These are phyloP conservation scores for Dione vanillae DNA, from an alignment of 2,888 invertebrate genomes.

Conservation along the genomic window DNA sequence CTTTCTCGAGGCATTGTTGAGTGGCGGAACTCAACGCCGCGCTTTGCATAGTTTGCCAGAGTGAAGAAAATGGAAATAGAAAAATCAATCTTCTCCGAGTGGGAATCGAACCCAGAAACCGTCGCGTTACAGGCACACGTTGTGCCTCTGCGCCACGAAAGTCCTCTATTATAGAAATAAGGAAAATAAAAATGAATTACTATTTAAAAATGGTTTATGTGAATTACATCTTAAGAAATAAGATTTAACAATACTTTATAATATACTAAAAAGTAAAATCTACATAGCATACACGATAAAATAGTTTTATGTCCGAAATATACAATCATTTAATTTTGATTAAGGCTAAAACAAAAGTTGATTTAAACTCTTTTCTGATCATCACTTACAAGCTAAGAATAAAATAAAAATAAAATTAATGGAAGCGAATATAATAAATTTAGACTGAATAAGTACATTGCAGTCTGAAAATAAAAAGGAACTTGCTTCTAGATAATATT, in stretches of 20 bases:
- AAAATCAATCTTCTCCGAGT: no score
- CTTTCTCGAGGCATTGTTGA: no score
- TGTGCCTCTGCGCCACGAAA: no score
- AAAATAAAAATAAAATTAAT: slow-evolving; percentile 64
- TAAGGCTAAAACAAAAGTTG: slow-evolving; percentile 69
- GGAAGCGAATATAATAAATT: slow-evolving; percentile 69
- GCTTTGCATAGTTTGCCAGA: no score
- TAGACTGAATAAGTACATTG: slow-evolving; percentile 49
- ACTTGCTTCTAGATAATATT: slow-evolving; percentile 53
- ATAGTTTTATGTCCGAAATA: slow-evolving; percentile 75
- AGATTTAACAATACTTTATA: slow-evolving; percentile 56
- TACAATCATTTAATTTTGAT: slow-evolving; percentile 78
- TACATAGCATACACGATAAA: slow-evolving; percentile 74
- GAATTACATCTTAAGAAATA: background rate
- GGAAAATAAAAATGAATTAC: slow-evolving; percentile 7
- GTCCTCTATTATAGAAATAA: background rate
- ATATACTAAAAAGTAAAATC: slow-evolving; percentile 64
- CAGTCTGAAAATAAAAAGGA: slow-evolving; percentile 59
- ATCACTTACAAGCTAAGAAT: slow-evolving; percentile 63
- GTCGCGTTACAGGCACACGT: no score
- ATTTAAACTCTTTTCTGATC: slow-evolving; percentile 67
- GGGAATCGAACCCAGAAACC: no score
- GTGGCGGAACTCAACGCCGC: no score
- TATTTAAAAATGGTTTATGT: slow-evolving; percentile 4
- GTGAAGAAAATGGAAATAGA: no score